Evolutionary conservation across 2,113 vertebrate genomes (phyloP), one percentile per base, ranked within the genome.

Genomic region (Leiothrix lutea): DNA sequence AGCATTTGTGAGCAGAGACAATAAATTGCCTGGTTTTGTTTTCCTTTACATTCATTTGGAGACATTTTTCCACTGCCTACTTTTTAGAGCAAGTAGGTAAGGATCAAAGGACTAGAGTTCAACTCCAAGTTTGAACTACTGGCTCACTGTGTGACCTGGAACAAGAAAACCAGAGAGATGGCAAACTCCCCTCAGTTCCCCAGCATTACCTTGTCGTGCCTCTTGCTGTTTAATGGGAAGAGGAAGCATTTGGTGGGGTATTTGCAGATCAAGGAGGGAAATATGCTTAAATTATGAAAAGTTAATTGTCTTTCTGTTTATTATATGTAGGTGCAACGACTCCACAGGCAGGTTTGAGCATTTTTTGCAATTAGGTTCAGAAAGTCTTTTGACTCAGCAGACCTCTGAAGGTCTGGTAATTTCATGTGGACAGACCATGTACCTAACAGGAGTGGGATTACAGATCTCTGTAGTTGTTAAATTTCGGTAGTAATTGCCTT

Each of bases 401-500:
- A 86, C 64, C 65, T 84, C 80, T 64, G 69, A 88, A 86, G 72
- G 71, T 4, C 33, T 71, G 44, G 26, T 38, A 70, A 73, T 78
- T 88, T 78, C 44, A n/a, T 7, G 33, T 33, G 92, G 80, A 89
- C 69, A 91, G 51, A 86, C 17, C 12, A 50, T 29, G n/a, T 67
- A 94, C 65, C 47, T 92, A 79, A 64, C 80, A 88, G 44, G 51
- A 38, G 24, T 67, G 47, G 54, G 35, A 83, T 58, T 71, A 65
- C 26, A 83, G 29, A 73, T 62, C 29, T 58, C 53, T 66, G 35
- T 40, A 71, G 75, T 19, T 88, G 42, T 11, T 84, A 53, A 83
- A 80, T 84, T 92, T 89, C 77, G 86, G 20, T 40, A 86, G 53
- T 60, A 74, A 86, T 84, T 80, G n/a, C 26, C 75, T 88, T 94